Conservation (phyloP, 2,888 invertebrate genomes). For the Apotomis capreana region DNA sequence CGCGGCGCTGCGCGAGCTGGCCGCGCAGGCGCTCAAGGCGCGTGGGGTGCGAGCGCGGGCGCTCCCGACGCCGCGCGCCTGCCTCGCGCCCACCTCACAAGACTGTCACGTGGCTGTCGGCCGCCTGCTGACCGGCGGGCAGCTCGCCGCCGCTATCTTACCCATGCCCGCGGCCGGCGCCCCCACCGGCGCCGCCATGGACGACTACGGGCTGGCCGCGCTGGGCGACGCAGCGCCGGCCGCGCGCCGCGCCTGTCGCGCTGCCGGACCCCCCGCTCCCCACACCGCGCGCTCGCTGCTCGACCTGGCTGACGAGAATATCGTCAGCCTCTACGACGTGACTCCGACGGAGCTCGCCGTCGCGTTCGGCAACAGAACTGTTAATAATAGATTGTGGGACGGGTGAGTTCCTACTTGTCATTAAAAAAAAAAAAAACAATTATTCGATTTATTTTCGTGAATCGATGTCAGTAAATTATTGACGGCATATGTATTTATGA, state of each 20-base stretch:
- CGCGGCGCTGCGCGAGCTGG: slow-evolving; percentile 36
- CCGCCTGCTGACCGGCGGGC: slow-evolving; percentile 49
- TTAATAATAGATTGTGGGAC: background rate
- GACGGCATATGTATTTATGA: background rate
- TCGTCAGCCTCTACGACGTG: slow-evolving; percentile 53
- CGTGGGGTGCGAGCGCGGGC: slow-evolving; percentile 50
- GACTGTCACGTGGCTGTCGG: slow-evolving; percentile 50
- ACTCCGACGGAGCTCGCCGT: slow-evolving; percentile 35
- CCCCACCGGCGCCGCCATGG: slow-evolving; percentile 53
- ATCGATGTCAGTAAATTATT: background rate
- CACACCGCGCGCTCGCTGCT: slow-evolving; percentile 60
- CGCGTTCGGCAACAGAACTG: background rate
- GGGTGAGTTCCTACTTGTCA: background rate
- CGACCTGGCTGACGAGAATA: slow-evolving; percentile 57
- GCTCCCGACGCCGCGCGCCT: slow-evolving; percentile 43
- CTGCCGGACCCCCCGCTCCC: slow-evolving; percentile 46
- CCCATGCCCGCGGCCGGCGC: slow-evolving; percentile 55
- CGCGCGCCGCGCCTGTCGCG: slow-evolving; percentile 60
- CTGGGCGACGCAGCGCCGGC: slow-evolving; percentile 63
- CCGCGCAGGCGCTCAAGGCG: slow-evolving; percentile 47
- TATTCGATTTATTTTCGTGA: no score
- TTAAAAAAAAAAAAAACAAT: no score
- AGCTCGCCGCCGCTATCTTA: slow-evolving; percentile 54
- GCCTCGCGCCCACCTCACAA: slow-evolving; percentile 47
- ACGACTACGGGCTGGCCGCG: slow-evolving; percentile 63